Conservation (phyloP, 2,888 invertebrate genomes). For the Arctia plantaginis region DNA sequence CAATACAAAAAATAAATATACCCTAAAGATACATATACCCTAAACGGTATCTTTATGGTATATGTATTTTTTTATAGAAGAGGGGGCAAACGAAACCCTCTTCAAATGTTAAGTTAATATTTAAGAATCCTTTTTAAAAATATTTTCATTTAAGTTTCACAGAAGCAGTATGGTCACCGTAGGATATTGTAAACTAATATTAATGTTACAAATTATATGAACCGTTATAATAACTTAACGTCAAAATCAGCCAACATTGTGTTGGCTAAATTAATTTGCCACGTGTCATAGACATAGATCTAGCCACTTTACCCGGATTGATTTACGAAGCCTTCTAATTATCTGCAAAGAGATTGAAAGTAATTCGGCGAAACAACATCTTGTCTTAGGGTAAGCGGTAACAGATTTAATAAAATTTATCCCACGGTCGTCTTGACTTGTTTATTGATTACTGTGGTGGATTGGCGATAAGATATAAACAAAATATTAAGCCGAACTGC, state of each 20-base stretch:
- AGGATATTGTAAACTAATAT: background rate
- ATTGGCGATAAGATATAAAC: background rate
- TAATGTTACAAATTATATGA: background rate
- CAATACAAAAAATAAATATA: too few species aligned
- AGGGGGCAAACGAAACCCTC: too few species aligned
- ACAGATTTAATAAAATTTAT: conserved; percentile 51
- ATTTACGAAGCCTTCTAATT: conserved; percentile 80
- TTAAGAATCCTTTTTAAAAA: too few species aligned
- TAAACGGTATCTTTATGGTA: too few species aligned
- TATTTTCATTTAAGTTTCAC: too few species aligned
- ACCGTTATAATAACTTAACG: too few species aligned
- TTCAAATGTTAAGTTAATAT: too few species aligned
- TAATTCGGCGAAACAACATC: conserved; percentile 64
- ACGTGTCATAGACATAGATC: conserved; percentile 61
- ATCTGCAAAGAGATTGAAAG: conserved; percentile 68
- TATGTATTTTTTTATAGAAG: too few species aligned
- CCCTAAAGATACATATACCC: too few species aligned
- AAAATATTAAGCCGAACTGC: background rate
- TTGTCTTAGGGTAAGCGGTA: conserved; percentile 39
- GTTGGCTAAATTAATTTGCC: conserved; percentile 22
- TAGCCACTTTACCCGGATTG: conserved; percentile 69
- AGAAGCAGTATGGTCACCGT: background rate
- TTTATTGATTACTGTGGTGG: conserved; percentile 30
- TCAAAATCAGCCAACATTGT: background rate
- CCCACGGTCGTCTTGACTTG: conserved; percentile 30